Percentiles rank a stretch among this genome's conserved stretches.
Conservation (phyloP, 2,888 invertebrate species). For the Caenorhabditis becei region DNA sequence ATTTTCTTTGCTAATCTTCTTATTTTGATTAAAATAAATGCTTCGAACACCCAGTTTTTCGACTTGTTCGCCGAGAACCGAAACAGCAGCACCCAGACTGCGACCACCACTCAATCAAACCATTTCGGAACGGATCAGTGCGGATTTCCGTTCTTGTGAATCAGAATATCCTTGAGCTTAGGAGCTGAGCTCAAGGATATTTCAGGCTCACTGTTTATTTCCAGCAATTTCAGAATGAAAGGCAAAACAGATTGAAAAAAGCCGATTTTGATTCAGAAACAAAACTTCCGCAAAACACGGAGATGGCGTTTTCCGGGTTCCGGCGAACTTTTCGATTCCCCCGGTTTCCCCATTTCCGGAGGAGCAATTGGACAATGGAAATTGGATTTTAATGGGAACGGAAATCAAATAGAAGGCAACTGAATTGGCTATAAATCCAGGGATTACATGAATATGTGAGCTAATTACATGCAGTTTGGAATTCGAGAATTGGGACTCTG, state of each 20-base stretch:
- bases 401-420: too few relatives aligned
- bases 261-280: background rate
- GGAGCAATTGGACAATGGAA: too few relatives aligned
- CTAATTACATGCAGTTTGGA: too few relatives aligned
- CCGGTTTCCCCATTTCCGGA: too few relatives aligned
- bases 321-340: too few relatives aligned
- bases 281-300: too few relatives aligned
- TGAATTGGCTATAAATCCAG: too few relatives aligned
- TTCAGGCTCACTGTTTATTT: background rate
- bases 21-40: background rate
- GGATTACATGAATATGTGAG: too few relatives aligned
- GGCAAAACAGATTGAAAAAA: background rate
- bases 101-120: background rate
- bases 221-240: background rate
- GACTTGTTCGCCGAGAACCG: too few relatives aligned
- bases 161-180: background rate
- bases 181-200: background rate
- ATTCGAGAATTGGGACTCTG: too few relatives aligned
- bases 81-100: background rate
- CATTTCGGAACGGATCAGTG: background rate
- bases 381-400: too few relatives aligned
- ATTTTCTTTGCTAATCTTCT: background rate
- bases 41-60: background rate
- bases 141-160: conserved; percentile 4
- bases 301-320: too few relatives aligned